phyloP scores from a whole-genome alignment of 2,113 vertebrate species.

The Tenebrosternarchus preto region DNA sequence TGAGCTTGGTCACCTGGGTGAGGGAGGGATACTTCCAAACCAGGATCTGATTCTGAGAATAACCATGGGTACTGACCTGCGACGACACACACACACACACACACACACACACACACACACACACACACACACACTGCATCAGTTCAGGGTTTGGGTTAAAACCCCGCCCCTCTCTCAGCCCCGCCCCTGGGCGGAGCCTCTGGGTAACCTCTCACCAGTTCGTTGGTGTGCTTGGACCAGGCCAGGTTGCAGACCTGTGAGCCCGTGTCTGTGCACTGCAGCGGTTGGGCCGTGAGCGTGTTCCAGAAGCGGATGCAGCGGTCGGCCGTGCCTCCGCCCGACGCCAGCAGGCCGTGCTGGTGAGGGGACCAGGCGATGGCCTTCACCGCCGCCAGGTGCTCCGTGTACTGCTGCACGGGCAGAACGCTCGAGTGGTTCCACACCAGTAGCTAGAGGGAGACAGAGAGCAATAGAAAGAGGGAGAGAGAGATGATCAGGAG shows the following conservation, averaged over 20 bases:
- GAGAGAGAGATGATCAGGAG: neutral
- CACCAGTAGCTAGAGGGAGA: constrained; percentile 82
- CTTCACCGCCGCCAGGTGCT: constrained; percentile 96
- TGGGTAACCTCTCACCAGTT: constrained; percentile 76
- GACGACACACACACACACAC: neutral
- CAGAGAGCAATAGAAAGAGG: neutral
- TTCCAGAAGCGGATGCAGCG: constrained; percentile 99
- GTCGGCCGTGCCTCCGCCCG: constrained; percentile 91
- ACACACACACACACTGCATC: too few relatives aligned
- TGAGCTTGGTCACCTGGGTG: constrained; percentile 97
- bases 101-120: neutral
- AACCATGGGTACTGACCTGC: constrained; percentile 97
- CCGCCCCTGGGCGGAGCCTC: too few relatives aligned
- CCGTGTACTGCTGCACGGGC: constrained; percentile 95
- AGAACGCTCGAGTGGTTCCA: constrained; percentile 97
- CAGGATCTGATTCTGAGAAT: constrained; percentile 98
- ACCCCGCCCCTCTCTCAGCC: too few relatives aligned
- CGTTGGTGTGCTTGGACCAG: constrained; percentile 98
- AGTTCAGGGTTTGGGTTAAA: too few relatives aligned
- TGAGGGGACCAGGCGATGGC: constrained; percentile 98
- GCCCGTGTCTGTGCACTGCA: constrained; percentile 96
- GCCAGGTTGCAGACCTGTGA: constrained; percentile 98
- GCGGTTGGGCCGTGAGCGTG: constrained; percentile 91
- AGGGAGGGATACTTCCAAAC: constrained; percentile 98
- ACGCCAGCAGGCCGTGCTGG: constrained; percentile 93